phyloP scores from a whole-genome alignment of 2,888 invertebrate genomes.

The Ceratothoa steindachneri region DNA sequence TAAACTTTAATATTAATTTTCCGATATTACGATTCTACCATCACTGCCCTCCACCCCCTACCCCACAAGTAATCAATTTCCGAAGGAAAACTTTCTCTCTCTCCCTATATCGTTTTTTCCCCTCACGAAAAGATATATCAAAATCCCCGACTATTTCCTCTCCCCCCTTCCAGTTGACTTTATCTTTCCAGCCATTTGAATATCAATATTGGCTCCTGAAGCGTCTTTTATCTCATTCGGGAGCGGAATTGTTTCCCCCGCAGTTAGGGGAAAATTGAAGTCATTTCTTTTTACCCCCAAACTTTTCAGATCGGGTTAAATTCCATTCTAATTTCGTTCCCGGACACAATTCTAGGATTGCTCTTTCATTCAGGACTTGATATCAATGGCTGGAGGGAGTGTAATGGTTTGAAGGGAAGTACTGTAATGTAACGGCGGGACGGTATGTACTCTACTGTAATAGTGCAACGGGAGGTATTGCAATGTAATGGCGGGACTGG shows the following conservation, averaged over 20 bases:
- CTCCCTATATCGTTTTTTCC: not conserved
- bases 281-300: constrained; percentile 5
- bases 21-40: too few relatives aligned
- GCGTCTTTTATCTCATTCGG: constrained; percentile 4
- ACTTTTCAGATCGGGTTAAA: not conserved
- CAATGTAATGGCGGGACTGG: too few relatives aligned
- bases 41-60: too few relatives aligned
- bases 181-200: constrained; percentile 15
- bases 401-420: too few relatives aligned
- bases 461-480: too few relatives aligned
- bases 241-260: not conserved
- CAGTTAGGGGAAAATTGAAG: constrained; percentile 1
- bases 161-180: constrained; percentile 1
- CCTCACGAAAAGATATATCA: not conserved
- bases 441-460: too few relatives aligned
- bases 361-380: too few relatives aligned
- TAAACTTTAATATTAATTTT: too few relatives aligned
- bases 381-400: too few relatives aligned
- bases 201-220: constrained; percentile 10
- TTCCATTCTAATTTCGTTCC: not conserved
- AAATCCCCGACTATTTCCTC: not conserved
- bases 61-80: constrained; percentile 3
- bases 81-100: not conserved
- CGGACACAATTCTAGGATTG: too few relatives aligned
- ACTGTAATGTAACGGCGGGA: too few relatives aligned